Conservation (phyloP, 2,888 invertebrate species). For the Hypsopygia costalis region DNA sequence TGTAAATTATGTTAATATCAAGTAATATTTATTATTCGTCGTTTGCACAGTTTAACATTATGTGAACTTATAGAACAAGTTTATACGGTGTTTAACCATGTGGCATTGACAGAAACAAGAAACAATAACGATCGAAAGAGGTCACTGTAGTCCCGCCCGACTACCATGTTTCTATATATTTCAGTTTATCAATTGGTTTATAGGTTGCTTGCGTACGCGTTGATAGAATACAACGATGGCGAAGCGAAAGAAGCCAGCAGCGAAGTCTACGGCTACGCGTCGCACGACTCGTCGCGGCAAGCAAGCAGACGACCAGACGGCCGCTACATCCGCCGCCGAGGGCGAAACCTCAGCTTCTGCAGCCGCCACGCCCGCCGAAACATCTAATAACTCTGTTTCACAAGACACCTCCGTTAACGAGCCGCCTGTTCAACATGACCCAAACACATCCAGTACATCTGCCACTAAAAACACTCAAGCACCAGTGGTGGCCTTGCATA, state of each 20-base stretch:
- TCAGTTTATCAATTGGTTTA: constrained; percentile 27
- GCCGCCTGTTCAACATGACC: constrained; percentile 20
- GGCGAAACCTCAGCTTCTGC: constrained; percentile 44
- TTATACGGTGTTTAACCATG: constrained; percentile 33
- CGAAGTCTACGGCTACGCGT: constrained; percentile 47
- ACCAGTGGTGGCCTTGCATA: constrained; percentile 64
- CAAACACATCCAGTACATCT: constrained; percentile 28
- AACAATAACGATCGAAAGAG: constrained; percentile 56
- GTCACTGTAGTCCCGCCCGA: constrained; percentile 40
- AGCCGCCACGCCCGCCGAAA: constrained; percentile 14
- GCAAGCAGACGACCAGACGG: constrained; percentile 32
- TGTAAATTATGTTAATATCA: neutral
- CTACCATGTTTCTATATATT: constrained; percentile 19
- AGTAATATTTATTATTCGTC: neutral
- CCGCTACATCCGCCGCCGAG: constrained; percentile 26
- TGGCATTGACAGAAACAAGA: constrained; percentile 53
- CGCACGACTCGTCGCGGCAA: constrained; percentile 63
- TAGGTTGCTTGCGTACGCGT: constrained; percentile 48
- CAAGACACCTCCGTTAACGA: constrained; percentile 16
- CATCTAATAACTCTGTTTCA: constrained; percentile 14
- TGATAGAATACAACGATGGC: constrained; percentile 50
- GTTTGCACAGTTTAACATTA: constrained; percentile 4
- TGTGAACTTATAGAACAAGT: constrained; percentile 1
- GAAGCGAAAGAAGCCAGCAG: constrained; percentile 63
- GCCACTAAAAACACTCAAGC: constrained; percentile 38